Percentiles rank a stretch among this genome's conserved stretches.
Conservation (phyloP, 2,113 vertebrate species). For the Prinia subflava region DNA sequence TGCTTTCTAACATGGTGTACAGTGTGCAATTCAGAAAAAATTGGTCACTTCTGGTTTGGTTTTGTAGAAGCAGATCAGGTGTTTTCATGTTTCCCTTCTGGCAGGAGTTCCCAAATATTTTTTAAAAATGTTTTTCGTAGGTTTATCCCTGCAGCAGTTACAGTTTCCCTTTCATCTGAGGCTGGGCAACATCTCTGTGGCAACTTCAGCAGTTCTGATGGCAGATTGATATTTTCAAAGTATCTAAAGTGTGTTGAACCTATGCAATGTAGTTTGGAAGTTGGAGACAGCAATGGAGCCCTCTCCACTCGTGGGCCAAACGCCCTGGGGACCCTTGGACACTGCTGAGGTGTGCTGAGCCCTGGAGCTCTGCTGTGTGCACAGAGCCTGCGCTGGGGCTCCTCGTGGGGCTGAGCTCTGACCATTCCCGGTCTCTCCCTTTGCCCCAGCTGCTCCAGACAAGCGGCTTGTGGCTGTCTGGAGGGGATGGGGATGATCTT, state of each 20-base stretch:
- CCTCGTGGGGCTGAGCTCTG: background rate
- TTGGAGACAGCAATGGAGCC: background rate
- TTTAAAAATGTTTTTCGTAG: background rate
- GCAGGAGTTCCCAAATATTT: background rate
- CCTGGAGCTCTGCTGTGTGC: background rate
- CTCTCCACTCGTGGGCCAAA: accelerated
- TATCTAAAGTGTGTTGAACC: background rate
- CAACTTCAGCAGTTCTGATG: background rate
- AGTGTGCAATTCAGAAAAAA: background rate
- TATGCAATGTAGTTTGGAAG: background rate
- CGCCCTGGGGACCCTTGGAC: background rate
- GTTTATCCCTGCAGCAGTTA: background rate
- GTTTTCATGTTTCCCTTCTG: background rate
- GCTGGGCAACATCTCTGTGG: background rate
- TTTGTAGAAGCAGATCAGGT: background rate
- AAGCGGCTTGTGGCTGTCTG: background rate
- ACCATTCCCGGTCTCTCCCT: accelerated
- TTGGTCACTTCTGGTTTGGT: background rate
- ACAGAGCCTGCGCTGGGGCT: background rate
- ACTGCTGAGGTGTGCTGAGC: background rate
- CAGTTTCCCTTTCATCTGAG: background rate
- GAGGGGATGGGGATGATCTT: background rate
- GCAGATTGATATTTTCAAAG: background rate
- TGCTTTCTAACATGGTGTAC: background rate
- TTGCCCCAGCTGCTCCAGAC: background rate